Evolutionary conservation across 1,140 invertebrate genomes (phyloP).

Genomic region (Heliconius melpomene): DNA sequence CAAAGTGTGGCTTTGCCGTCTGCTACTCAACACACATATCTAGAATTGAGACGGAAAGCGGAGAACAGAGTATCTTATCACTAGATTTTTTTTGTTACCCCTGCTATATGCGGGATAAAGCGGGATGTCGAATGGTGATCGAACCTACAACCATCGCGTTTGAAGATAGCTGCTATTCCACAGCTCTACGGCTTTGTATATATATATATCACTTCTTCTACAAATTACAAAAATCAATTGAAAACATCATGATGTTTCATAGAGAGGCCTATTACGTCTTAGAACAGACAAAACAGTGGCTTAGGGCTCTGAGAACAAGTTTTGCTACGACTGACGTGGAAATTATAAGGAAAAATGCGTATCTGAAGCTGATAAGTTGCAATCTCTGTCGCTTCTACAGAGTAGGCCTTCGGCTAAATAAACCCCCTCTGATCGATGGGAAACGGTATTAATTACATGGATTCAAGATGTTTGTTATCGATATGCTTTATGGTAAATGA

Average conservation of each 20-base stretch:
- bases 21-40: no score
- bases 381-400: constrained; percentile 51
- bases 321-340: constrained; percentile 49
- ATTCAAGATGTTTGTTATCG: constrained; percentile 19
- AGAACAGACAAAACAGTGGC: constrained; percentile 41
- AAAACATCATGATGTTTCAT: constrained; percentile 4
- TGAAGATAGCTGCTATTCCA: no score
- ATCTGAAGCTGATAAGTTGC: constrained; percentile 43
- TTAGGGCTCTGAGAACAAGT: constrained; percentile 45
- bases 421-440: constrained; percentile 26
- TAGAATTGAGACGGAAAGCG: no score
- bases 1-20: no score
- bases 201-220: no score
- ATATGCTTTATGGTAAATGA: constrained; percentile 29
- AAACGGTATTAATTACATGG: constrained; percentile 28
- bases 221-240: background rate
- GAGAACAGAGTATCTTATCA: no score
- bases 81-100: no score
- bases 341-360: constrained; percentile 62
- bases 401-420: constrained; percentile 28
- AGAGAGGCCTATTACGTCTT: background rate
- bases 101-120: no score
- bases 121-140: no score
- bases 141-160: no score
- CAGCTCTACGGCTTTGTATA: background rate